Evolutionary conservation across 2,888 invertebrate genomes (phyloP), one percentile per base, ranked within the genome.

Genomic region (Spisula subtruncata): DNA sequence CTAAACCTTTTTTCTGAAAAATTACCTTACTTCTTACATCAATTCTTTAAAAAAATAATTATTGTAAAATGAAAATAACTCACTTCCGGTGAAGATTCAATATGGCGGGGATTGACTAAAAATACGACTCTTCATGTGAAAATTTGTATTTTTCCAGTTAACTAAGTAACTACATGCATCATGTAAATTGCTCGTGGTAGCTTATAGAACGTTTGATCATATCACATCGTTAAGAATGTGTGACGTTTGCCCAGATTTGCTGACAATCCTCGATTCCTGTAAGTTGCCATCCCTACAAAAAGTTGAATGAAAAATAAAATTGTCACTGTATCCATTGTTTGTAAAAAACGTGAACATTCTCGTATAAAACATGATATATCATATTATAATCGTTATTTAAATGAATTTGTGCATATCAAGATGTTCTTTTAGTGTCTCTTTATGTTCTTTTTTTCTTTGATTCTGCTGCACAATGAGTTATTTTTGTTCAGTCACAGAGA

Each of bases 171-270:
- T 46, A 18, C 16, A 10, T 29, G 29, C 25, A 10, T 29, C 16
- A 41, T 51, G 48, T 29, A 10, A 32, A 56, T 20, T 54, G 80
- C 18, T 20, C 16, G 10, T 25, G 20, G 12, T 12, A 80, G 56
- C 18, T 25, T 16, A 35, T 32, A 32, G 29, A 35, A 56, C 32
- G 25, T 10, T 79, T 14, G 12, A 54, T 12, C 25, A 41, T 41
- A 75, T 2, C 32, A 0, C 41, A 6, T 20, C 79, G 51, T 20
- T 25, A 71, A 94, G 85, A 83, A 98, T 98, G 98, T 99, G 99
- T 98, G 99, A 99, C 98, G 98, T 98, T 97, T 99, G 99, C 97
- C 98, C 98, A 97, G 98, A 99, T 97, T 98, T 99, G 97, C 98
- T 98, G 97, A 98, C 98, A 97, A 98, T 99, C 97, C 98, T 99